Evolutionary conservation across 2,113 vertebrate species (phyloP), one percentile per base, ranked within the genome.

Genomic region (Rana temporaria): DNA sequence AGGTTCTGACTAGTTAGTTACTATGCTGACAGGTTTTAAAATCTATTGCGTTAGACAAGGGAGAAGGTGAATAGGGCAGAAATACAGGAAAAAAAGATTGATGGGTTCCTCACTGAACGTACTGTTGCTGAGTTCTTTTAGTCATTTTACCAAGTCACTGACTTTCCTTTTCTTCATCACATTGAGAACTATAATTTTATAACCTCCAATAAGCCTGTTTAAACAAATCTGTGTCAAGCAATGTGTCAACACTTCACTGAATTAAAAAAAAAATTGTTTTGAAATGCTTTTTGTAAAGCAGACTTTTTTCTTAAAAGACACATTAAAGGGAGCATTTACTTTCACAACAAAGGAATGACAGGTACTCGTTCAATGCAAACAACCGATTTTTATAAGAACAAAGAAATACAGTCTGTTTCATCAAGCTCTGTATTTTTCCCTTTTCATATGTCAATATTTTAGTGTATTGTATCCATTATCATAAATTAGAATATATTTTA

Each of bases 271-370:
- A 92, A 87, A 88, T 90, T 30, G 26, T 93, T 92, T 87, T 88
- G 91, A 92, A 94, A 92, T 14, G 84, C 79, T 90, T 85, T 91
- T 92, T 91, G 88, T 89, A 84, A 91, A 91, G 90, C 90, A 91
- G 91, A 93, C 94, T 93, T 90, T 90, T 89, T 91, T 89, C 89
- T 92, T 88, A 90, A 92, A 92, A 93, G 91, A 8, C 90, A 86
- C 86, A 91, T 93, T 94, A 92, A 89, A 93, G 90, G 92, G 90
- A 92, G 93, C 91, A 92, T 92, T 94, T 94, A 86, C 89, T 91
- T 87, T 87, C 90, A 88, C 88, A 90, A 90, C 86, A 89, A 86
- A 85, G 87, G 86, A 86, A 83, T 14, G 85, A 90, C 86, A 90
- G 92, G 90, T 53, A 86, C 81, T 79, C 82, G 88, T 93, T 92